Percentiles rank a stretch among this genome's conserved stretches.
These are phyloP conservation scores for Taeniopygia guttata DNA, from an alignment of 2,797 vertebrate species.

Conservation along the genomic window DNA sequence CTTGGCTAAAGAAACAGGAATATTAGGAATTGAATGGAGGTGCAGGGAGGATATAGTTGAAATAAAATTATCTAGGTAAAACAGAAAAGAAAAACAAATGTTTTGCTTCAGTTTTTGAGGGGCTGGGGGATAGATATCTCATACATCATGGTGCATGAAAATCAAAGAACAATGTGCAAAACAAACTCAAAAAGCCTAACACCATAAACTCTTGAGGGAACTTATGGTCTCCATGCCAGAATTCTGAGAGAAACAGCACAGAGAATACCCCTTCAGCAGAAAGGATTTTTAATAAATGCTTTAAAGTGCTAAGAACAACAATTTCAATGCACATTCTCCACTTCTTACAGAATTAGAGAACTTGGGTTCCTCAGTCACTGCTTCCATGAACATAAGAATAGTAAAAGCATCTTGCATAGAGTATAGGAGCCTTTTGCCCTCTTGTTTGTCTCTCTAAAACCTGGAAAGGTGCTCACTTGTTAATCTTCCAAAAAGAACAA, in stretches of 20 bases:
- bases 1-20: background rate
- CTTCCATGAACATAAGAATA: rapidly evolving
- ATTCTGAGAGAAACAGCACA: background rate
- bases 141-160: background rate
- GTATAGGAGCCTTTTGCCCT: background rate
- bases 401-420: background rate
- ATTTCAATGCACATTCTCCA: background rate
- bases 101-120: background rate
- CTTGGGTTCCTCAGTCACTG: background rate
- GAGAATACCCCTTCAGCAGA: background rate
- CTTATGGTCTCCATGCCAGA: background rate
- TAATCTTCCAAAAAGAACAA: background rate
- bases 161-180: background rate
- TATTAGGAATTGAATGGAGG: background rate
- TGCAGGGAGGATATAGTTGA: background rate
- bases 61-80: background rate
- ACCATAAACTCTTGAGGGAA: background rate
- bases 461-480: background rate
- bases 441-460: background rate
- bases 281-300: background rate
- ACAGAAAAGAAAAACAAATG: background rate
- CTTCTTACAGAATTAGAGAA: background rate
- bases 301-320: background rate
- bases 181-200: background rate
- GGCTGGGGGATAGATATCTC: background rate